phyloP scores from a whole-genome alignment of 1,140 invertebrate genomes.

The Nephotettix cincticeps region DNA sequence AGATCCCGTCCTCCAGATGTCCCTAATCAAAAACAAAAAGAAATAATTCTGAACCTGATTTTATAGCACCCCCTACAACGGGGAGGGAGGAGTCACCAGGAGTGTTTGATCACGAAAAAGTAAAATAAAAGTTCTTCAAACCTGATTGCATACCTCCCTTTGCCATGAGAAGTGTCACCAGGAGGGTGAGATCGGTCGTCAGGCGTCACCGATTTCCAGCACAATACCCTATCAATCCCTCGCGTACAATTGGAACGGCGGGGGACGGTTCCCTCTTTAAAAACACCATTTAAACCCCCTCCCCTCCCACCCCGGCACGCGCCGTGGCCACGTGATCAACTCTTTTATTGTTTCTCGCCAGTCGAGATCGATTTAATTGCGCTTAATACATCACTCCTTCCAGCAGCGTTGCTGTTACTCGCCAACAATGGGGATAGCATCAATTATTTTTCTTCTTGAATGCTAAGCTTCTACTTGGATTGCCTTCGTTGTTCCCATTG shows the following conservation, averaged over 20 bases:
- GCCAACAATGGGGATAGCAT: neutral
- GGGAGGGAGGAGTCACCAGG: no score
- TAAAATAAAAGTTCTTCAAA: no score
- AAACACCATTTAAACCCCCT: constrained; percentile 18
- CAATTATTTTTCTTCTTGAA: constrained; percentile 8
- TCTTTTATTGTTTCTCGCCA: neutral
- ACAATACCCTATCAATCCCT: constrained; percentile 16
- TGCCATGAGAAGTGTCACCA: no score
- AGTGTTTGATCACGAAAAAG: no score
- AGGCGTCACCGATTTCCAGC: neutral
- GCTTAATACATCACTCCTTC: constrained; percentile 7
- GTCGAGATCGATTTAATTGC: neutral
- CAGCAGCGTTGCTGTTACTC: neutral
- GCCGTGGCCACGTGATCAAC: neutral
- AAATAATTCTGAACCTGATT: no score
- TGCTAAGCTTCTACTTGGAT: neutral
- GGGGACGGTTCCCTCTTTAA: neutral
- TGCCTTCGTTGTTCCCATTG: neutral
- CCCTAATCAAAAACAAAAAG: no score
- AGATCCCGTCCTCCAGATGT: no score
- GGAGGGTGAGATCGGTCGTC: no score
- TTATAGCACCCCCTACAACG: no score
- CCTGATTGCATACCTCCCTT: no score
- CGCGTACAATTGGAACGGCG: neutral
- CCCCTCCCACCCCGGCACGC: neutral